phyloP scores from a whole-genome alignment of 2,888 invertebrate genomes.

The Choristoneura rosaceana region DNA sequence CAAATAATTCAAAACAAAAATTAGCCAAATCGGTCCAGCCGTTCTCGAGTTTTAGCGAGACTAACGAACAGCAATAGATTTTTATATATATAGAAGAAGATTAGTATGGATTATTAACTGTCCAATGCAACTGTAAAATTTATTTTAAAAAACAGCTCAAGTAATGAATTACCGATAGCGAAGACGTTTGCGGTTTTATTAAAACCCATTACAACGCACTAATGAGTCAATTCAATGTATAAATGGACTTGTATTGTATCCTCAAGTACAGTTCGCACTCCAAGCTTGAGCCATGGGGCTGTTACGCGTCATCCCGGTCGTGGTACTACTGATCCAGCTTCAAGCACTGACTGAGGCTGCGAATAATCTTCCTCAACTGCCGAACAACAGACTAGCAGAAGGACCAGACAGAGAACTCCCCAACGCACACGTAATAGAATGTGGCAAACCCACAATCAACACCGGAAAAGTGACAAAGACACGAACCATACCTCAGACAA shows the following conservation, averaged over 20 bases:
- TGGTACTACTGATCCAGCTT: neutral
- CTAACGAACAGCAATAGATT: too few relatives aligned
- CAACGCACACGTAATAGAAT: neutral
- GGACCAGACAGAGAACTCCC: slow-evolving; percentile 2
- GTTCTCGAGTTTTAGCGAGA: too few relatives aligned
- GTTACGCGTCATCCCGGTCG: slow-evolving; percentile 7
- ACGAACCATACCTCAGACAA: neutral
- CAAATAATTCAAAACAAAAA: too few relatives aligned
- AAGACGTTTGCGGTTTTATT: slow-evolving; percentile 3
- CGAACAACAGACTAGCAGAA: neutral
- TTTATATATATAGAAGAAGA: too few relatives aligned
- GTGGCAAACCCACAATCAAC: neutral
- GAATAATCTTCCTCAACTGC: neutral
- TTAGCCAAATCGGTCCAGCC: too few relatives aligned
- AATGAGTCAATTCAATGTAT: neutral
- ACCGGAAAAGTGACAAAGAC: neutral
- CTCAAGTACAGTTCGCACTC: neutral
- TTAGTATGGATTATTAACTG: neutral
- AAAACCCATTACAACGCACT: neutral
- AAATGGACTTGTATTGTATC: neutral
- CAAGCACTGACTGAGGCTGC: neutral
- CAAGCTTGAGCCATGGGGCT: slow-evolving; percentile 18
- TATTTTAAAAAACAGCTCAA: neutral
- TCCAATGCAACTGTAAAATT: neutral
- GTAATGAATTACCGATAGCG: neutral